Base-by-base conservation (phyloP, 2,113 vertebrate genomes). In the Limanda limanda region DNA sequence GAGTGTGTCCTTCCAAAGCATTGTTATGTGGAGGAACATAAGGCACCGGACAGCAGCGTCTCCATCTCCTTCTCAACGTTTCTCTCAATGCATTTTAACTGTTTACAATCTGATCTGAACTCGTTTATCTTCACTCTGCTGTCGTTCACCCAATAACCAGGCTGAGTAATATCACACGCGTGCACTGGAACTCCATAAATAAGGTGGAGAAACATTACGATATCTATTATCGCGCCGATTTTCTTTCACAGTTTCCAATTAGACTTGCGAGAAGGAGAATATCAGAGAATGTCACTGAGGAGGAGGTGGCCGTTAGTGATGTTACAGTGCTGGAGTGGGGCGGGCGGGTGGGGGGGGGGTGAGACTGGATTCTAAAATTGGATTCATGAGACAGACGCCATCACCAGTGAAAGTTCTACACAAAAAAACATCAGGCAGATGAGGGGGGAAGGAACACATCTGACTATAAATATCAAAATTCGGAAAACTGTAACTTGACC, bases 291-390 rank as follows among this genome's bases (percentile, higher is more conserved):
- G 59, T 58, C 23, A 18, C 58, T 37, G 67, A 81, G 70, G 85
- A 85, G 78, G 81, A 61, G 86, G 87, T 59, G 83, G 63, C 62
- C 3, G 67, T 63, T 56, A 14, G 61, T 68, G 60, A 79, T 68
- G 83, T 82, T 78, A 71, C 47, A 65, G 27, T 42, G 66, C 57
- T 51, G 47, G 47, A 15, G 64, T 54, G 68, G 23, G 18, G 24
- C 35, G 61, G 2, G 25, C 25, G 25, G 25, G 25, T 27, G 0
- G 42, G 5, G 5, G 27, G 27, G 15, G 11, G 13, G 52, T 71
- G 85, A 82, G 57, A 81, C 21, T 3, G 37, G 37, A n/a, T 23
- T 24, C 87, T 89, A 82, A 82, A 88, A 85, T 57, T 47, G 27
- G 45, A 79, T 74, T 78, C 56, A 52, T 17, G 5, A 80, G 67